Conservation (phyloP, 2,888 invertebrate species). For the Aethes cnicana region DNA sequence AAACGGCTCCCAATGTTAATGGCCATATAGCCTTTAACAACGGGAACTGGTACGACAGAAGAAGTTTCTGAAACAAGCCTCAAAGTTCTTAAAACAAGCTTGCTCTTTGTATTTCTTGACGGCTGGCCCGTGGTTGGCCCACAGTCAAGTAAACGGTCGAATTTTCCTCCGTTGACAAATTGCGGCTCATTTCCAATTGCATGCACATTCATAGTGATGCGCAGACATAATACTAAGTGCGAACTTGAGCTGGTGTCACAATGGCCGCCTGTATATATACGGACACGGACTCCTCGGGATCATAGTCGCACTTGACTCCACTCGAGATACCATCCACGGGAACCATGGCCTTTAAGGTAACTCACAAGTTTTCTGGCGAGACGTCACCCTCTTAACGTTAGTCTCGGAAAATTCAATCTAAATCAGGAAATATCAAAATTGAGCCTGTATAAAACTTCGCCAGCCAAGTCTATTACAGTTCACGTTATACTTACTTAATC, state of each 20-base stretch:
- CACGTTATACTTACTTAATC: too few species aligned
- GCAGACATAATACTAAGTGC: constrained; percentile 69
- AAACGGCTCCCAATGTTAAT: too few species aligned
- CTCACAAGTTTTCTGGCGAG: background rate
- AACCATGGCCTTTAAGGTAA: constrained; percentile 77
- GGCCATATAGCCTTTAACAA: too few species aligned
- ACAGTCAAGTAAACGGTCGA: constrained; percentile 69
- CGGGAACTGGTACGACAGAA: too few species aligned
- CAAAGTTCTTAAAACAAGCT: too few species aligned
- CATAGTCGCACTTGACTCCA: constrained; percentile 68
- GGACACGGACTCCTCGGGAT: constrained; percentile 52
- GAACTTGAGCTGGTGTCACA: constrained; percentile 71
- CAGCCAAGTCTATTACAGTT: too few species aligned
- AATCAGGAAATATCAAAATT: too few species aligned
- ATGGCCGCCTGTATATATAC: constrained; percentile 64
- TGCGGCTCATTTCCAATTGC: constrained; percentile 76
- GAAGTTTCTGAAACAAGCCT: too few species aligned
- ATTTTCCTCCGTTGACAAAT: constrained; percentile 77
- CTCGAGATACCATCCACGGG: constrained; percentile 55
- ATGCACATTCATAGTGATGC: constrained; percentile 71
- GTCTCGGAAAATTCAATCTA: too few species aligned
- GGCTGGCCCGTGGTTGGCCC: constrained; percentile 70
- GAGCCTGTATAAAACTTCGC: too few species aligned
- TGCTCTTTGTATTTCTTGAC: constrained; percentile 67
- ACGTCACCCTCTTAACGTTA: too few species aligned